These are phyloP conservation scores for Ceratina australensis DNA, from an alignment of 1,140 invertebrate genomes.

Conservation along the genomic window DNA sequence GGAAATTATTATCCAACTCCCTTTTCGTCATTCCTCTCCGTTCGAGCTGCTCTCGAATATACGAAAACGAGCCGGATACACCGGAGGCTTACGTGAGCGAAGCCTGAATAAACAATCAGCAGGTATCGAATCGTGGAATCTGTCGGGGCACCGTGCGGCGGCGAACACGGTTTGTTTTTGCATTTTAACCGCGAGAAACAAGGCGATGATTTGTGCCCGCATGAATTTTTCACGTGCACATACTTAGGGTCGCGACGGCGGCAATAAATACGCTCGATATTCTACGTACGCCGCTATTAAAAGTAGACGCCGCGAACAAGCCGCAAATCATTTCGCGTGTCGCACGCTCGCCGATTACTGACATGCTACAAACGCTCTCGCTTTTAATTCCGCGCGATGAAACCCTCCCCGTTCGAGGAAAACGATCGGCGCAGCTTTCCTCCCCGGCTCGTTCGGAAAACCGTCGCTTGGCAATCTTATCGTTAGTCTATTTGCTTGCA, in stretches of 20 bases:
- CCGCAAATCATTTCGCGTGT: conserved; percentile 49
- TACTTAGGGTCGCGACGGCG: no score
- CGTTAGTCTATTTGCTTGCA: no score
- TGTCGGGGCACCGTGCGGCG: background rate
- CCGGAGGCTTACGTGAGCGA: background rate
- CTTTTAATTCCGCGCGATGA: background rate
- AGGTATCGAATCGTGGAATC: background rate
- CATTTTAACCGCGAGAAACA: conserved; percentile 13
- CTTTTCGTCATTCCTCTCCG: background rate
- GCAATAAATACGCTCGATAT: conserved; percentile 23
- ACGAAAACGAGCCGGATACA: background rate
- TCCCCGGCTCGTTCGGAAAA: no score
- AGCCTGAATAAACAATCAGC: background rate
- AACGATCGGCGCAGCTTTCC: no score
- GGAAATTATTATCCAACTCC: background rate
- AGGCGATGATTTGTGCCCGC: conserved; percentile 37
- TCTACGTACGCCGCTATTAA: conserved; percentile 11
- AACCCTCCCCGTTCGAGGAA: background rate
- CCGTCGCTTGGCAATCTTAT: no score
- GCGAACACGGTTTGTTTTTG: background rate
- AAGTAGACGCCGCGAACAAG: conserved; percentile 28
- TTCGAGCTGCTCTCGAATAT: no score
- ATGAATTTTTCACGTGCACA: conserved; percentile 21
- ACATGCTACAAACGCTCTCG: conserved; percentile 20
- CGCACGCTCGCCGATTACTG: conserved; percentile 46